Evolutionary conservation across 2,888 invertebrate genomes (phyloP).

Genomic region (Sinelater perroti): DNA sequence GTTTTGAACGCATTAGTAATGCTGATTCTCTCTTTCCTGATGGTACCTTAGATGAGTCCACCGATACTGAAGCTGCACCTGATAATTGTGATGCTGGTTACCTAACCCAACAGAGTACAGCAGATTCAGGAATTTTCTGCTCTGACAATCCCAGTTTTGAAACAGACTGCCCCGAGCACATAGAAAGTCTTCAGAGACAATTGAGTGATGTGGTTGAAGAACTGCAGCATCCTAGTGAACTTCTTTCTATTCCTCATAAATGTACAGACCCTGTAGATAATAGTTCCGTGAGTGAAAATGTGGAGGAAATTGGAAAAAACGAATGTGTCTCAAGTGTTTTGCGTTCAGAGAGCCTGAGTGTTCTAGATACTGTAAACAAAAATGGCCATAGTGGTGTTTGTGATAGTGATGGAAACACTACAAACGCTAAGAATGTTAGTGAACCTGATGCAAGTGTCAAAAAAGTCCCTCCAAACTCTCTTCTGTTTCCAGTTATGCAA

Average conservation of each 20-base stretch:
- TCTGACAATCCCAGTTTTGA: neutral
- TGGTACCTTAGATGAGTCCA: neutral
- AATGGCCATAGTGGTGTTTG: neutral
- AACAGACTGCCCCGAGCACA: neutral
- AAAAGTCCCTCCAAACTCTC: too few relatives aligned
- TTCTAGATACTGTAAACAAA: neutral
- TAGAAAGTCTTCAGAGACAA: too few relatives aligned
- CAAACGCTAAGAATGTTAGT: too few relatives aligned
- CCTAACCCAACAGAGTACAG: slow-evolving; percentile 6
- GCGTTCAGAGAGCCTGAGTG: neutral
- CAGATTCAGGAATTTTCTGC: slow-evolving; percentile 25
- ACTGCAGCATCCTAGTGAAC: too few relatives aligned
- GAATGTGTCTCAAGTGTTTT: neutral
- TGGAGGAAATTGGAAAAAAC: neutral
- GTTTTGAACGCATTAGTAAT: slow-evolving; percentile 27
- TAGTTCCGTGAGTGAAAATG: neutral
- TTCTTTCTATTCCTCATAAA: too few relatives aligned
- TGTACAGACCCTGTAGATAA: neutral
- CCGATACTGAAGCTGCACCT: neutral
- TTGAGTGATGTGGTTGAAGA: too few relatives aligned
- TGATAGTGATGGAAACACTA: too few relatives aligned
- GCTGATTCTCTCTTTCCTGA: slow-evolving; percentile 33
- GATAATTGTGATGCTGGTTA: neutral
- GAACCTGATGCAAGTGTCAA: too few relatives aligned
- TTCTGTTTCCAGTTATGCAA: too few relatives aligned